A percentile compares a stretch with the other conserved stretches of the same genome.
Evolutionary conservation across 1,140 invertebrate species (phyloP).

Genomic region (Ptiloglossa arizonensis): DNA sequence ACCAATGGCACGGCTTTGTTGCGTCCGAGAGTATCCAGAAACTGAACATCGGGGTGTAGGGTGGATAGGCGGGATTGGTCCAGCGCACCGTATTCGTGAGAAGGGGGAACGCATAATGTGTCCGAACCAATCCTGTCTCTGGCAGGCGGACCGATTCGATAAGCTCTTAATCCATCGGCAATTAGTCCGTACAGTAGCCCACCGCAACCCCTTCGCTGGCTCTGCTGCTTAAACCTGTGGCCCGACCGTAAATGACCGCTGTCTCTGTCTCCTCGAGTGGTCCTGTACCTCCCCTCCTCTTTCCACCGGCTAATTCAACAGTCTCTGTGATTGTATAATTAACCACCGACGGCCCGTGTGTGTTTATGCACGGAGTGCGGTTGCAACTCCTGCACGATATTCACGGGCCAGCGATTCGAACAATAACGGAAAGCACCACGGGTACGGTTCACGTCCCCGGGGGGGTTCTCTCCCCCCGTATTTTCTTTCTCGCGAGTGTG

Average conservation of each 20-base stretch:
- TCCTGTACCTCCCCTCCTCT: not conserved
- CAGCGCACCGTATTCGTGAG: not conserved
- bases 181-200: slow-evolving; percentile 62
- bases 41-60: not conserved
- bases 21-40: not conserved
- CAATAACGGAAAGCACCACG: not conserved
- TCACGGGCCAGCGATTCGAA: not conserved
- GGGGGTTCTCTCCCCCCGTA: too few species aligned
- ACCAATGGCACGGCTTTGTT: slow-evolving; percentile 3
- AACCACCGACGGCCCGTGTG: slow-evolving; percentile 39
- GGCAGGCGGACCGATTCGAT: slow-evolving; percentile 62
- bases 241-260: slow-evolving; percentile 29
- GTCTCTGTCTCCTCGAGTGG: slow-evolving; percentile 36
- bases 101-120: slow-evolving; percentile 44
- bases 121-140: slow-evolving; percentile 45
- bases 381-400: not conserved
- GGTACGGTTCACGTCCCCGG: not conserved
- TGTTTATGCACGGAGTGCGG: slow-evolving; percentile 29
- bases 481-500: not conserved
- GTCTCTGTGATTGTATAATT: slow-evolving; percentile 59
- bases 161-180: slow-evolving; percentile 72
- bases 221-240: slow-evolving; percentile 21
- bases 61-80: slow-evolving; percentile 18
- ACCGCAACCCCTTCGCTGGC: slow-evolving; percentile 31
- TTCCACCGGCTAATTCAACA: slow-evolving; percentile 28